Evolutionary conservation across 2,113 vertebrate species (phyloP).

Genomic region (Peromyscus maniculatus): DNA sequence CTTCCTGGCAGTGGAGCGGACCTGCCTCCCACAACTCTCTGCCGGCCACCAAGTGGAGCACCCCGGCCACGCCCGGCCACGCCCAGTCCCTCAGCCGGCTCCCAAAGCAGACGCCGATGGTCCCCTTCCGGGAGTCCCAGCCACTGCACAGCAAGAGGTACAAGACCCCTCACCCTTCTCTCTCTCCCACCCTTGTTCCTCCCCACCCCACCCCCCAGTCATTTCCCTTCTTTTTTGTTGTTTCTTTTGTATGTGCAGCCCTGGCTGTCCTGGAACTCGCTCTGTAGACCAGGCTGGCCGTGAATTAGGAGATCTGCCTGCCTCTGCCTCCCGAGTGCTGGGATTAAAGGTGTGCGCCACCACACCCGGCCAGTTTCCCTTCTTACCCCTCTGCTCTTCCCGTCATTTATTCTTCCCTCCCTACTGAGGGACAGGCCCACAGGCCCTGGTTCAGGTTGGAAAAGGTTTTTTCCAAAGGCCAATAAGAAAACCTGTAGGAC

Average conservation of each 20-base stretch:
- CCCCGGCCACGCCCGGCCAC: conserved; percentile 82
- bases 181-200: neutral
- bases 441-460: neutral
- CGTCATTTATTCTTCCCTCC: neutral
- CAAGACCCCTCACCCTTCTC: neutral
- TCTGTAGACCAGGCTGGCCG: neutral
- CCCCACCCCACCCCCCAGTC: neutral
- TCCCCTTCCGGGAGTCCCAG: conserved; percentile 93
- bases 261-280: neutral
- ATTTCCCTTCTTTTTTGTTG: neutral
- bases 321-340: neutral
- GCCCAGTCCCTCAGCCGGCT: conserved; percentile 86
- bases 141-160: conserved; percentile 91
- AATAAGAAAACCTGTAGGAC: neutral
- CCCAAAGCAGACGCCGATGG: conserved; percentile 87
- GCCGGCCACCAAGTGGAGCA: conserved; percentile 88
- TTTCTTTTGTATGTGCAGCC: neutral
- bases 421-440: neutral
- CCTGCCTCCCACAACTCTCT: conserved; percentile 88
- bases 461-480: neutral
- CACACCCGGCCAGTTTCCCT: neutral
- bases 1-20: conserved; percentile 93
- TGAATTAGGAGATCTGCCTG: neutral
- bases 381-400: neutral
- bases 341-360: neutral